Evolutionary conservation across 2,113 vertebrate species (phyloP), one percentile per base, ranked within the genome.

Genomic region (Megaleporinus macrocephalus): DNA sequence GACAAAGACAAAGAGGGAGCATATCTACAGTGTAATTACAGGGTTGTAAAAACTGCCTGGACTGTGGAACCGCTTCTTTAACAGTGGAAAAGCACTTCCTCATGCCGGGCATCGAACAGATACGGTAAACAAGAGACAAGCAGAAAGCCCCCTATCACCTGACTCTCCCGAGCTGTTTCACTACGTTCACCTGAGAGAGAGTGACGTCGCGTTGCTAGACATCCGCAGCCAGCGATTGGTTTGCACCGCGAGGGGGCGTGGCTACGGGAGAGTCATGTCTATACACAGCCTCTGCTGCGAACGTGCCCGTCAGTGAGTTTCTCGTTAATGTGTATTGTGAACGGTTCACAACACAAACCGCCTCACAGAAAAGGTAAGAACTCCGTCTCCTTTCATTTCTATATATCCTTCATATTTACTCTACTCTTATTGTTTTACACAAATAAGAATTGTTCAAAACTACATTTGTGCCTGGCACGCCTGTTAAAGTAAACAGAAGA

Each of bases 361-460:
- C 36, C 13, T 74, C n/a, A 24, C 9, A 59, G 36, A 22, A 55
- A 55, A 68, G 80, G 80, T 82, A 82, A 76, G 73, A 3, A 12
- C 13, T 36, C 10, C n/a, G 20, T 14, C 24, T 57, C 2, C 44
- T 12, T 44, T 41, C 14, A 14, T 22, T 71, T 61, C 22, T 13
- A 55, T 3, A 7, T 5, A 44, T 1, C 36, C 36, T 36, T 44
- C 20, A 22, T 4, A 7, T 55, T 55, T 22, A 55, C 4, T 44
- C 57, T 24, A 15, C 30, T 74, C 15, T 26, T 44, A 1, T 13
- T 53, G 2, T 53, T 5, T 53, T 53, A 53, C 7, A 36, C 47
- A 49, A 13, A 49, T 36, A 36, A 36, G 33, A 36, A 36, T 36
- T 36, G 33, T 36, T 36, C 3, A 36, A 44, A 7, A 44, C 41